Conservation (phyloP, 2,797 vertebrate species). For the Gymnothorax javanicus region DNA sequence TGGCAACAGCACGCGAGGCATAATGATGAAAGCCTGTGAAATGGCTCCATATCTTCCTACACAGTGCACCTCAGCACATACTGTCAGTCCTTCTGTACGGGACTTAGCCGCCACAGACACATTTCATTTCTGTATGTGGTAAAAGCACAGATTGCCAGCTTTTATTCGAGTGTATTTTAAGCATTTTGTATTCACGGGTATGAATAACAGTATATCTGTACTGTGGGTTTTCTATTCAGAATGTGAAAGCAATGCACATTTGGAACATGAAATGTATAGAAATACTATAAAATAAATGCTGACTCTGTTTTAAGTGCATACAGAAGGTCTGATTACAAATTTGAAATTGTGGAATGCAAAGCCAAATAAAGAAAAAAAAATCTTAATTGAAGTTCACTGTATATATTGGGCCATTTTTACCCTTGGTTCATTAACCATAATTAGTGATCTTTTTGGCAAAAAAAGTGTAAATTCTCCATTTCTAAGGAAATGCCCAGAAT, state of each 20-base stretch:
- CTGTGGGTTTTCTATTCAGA: no score
- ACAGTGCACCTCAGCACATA: background rate
- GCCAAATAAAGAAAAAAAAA: no score
- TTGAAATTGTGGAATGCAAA: background rate
- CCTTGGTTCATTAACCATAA: background rate
- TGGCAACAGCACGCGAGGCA: background rate
- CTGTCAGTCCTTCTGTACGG: background rate
- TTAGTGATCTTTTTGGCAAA: background rate
- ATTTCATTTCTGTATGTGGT: background rate
- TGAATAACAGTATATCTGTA: no score
- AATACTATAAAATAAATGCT: no score
- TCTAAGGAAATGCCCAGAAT: background rate
- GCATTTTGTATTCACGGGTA: no score
- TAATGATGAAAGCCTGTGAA: conserved; percentile 4
- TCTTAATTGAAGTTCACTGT: background rate
- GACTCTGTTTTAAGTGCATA: no score
- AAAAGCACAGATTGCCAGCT: no score
- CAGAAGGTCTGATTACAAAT: no score
- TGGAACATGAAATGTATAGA: no score
- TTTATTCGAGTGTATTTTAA: no score
- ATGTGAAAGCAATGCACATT: no score
- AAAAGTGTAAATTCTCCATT: background rate
- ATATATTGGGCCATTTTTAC: background rate
- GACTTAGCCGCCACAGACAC: background rate
- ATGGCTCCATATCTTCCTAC: background rate